phyloP scores from a whole-genome alignment of 2,888 invertebrate genomes.

The Panopea generosa region DNA sequence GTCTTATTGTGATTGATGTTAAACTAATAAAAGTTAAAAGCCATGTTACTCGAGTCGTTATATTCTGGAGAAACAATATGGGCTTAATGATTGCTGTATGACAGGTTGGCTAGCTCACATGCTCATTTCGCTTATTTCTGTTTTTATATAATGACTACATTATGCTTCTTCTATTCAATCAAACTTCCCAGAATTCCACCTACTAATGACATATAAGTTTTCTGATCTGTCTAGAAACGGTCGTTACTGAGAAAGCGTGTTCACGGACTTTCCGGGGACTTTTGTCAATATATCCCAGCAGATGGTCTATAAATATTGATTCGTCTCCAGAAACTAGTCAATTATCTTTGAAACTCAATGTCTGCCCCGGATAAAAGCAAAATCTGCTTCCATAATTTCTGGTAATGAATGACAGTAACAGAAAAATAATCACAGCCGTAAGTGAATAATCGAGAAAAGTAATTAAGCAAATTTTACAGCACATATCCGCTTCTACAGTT shows the following conservation, averaged over 20 bases:
- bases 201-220: too few species aligned
- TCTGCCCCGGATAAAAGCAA: conserved; percentile 9
- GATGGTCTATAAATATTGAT: conserved; percentile 9
- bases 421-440: conserved; percentile 11
- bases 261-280: neutral
- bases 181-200: too few species aligned
- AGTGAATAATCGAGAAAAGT: conserved; percentile 20
- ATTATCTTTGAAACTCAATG: conserved; percentile 6
- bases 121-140: too few species aligned
- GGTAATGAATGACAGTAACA: conserved; percentile 7
- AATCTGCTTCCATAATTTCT: conserved; percentile 4
- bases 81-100: too few species aligned
- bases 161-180: too few species aligned
- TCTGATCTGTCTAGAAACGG: too few species aligned
- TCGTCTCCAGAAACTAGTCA: conserved; percentile 4
- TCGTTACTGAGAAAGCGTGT: neutral
- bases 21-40: too few species aligned
- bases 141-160: too few species aligned
- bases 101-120: too few species aligned
- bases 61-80: too few species aligned
- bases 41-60: too few species aligned
- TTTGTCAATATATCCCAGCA: neutral
- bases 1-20: too few species aligned
- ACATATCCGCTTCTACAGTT: neutral
- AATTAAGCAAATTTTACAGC: conserved; percentile 1